A percentile compares a stretch with the other conserved stretches of the same genome.
Conservation (phyloP, 2,113 vertebrate genomes). For the Laterallus jamaicensis region DNA sequence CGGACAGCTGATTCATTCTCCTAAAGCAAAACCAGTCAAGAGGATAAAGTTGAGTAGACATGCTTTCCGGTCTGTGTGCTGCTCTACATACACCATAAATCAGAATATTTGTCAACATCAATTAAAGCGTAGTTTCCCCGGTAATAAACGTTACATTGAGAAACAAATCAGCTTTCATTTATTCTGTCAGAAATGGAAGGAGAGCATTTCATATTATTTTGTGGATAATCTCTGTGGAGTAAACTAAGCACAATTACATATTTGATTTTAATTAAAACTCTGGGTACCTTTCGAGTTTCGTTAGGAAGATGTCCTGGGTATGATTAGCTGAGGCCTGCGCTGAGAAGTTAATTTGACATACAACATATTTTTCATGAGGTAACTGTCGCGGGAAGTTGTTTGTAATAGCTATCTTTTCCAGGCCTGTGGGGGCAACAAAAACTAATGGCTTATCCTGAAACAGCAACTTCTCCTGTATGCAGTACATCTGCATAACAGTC, state of each 20-base stretch:
- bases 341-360: slow-evolving; percentile 80
- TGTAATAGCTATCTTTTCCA: slow-evolving; percentile 73
- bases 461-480: slow-evolving; percentile 71
- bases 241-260: slow-evolving; percentile 75
- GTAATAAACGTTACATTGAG: slow-evolving; percentile 70
- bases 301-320: slow-evolving; percentile 76
- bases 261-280: slow-evolving; percentile 86
- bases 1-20: slow-evolving; percentile 62
- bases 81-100: slow-evolving; percentile 65
- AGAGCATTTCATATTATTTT: slow-evolving; percentile 71
- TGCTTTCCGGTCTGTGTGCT: slow-evolving; percentile 6
- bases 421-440: slow-evolving; percentile 80
- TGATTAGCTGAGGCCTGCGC: slow-evolving; percentile 77
- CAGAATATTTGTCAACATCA: slow-evolving; percentile 78
- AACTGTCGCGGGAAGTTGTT: slow-evolving; percentile 79
- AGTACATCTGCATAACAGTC: slow-evolving; percentile 79
- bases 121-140: slow-evolving; percentile 73
- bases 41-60: slow-evolving; percentile 67
- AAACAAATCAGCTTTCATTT: slow-evolving; percentile 82
- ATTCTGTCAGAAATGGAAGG: slow-evolving; percentile 75
- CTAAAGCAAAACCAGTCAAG: slow-evolving; percentile 62
- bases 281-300: slow-evolving; percentile 78
- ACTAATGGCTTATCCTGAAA: slow-evolving; percentile 81
- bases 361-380: slow-evolving; percentile 82
- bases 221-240: slow-evolving; percentile 69